Evolutionary conservation across 2,888 invertebrate species (phyloP).

Genomic region (Cephus pygmeus): DNA sequence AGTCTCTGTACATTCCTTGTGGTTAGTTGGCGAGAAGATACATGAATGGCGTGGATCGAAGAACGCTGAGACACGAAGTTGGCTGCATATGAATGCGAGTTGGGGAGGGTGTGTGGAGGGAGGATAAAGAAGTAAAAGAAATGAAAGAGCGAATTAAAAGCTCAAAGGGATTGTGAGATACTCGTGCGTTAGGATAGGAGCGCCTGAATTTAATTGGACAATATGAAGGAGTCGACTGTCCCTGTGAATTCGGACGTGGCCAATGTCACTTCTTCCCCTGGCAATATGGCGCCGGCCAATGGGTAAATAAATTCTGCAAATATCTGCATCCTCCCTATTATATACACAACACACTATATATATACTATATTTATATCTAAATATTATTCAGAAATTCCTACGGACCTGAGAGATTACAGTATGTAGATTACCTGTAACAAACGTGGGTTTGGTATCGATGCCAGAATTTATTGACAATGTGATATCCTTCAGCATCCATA

Average conservation of each 20-base stretch:
- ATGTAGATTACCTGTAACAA: neutral
- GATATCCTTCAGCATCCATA: neutral
- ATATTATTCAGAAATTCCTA: neutral
- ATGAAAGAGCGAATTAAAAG: constrained; percentile 25
- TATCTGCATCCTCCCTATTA: constrained; percentile 32
- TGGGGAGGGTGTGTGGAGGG: neutral
- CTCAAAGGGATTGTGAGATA: neutral
- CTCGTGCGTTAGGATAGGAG: neutral
- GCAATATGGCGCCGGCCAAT: constrained; percentile 41
- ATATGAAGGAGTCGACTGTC: constrained; percentile 51
- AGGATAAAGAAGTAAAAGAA: neutral
- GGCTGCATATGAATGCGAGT: neutral
- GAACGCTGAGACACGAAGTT: neutral
- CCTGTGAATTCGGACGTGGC: constrained; percentile 40
- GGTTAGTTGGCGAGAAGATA: neutral
- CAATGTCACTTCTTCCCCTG: constrained; percentile 38
- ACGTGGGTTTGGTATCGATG: neutral
- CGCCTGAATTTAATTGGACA: constrained; percentile 19
- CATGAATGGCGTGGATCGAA: neutral
- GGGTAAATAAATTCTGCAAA: constrained; percentile 53
- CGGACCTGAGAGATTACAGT: neutral
- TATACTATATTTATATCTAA: neutral
- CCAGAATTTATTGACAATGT: neutral
- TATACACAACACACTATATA: constrained; percentile 3
- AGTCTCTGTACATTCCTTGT: neutral